A percentile compares a stretch with the other conserved stretches of the same genome.
Conservation (phyloP, 2,888 invertebrate genomes). For the Agriotes lineatus region DNA sequence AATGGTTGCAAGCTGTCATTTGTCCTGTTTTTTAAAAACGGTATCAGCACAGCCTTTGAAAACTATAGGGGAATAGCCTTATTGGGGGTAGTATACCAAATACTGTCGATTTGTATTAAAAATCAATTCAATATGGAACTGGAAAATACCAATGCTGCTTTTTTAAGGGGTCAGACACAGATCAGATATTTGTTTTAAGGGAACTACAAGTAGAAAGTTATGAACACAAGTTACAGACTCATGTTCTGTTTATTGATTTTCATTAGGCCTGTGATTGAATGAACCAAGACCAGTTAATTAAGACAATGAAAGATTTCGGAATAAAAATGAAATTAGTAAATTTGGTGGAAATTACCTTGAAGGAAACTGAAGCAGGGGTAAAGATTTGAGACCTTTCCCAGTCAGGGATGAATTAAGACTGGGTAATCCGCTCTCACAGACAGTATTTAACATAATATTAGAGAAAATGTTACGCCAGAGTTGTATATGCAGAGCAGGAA, state of each 20-base stretch:
- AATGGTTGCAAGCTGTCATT: neutral
- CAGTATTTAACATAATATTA: no score
- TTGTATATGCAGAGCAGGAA: no score
- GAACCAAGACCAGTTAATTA: neutral
- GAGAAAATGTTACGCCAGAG: no score
- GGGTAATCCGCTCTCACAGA: no score
- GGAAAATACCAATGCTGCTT: no score
- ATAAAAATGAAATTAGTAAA: neutral
- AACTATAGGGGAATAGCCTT: neutral
- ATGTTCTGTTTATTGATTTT: constrained; percentile 3
- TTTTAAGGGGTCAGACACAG: neutral
- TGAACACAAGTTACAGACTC: neutral
- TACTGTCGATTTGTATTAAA: neutral
- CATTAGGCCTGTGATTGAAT: neutral
- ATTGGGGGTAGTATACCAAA: neutral
- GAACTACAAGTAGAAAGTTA: neutral
- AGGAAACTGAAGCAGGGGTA: neutral
- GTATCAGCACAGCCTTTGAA: neutral
- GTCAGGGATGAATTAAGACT: no score
- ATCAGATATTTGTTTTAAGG: neutral
- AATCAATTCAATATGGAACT: no score
- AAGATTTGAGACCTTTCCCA: no score
- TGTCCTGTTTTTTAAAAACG: neutral
- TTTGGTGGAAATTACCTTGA: neutral
- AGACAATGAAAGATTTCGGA: neutral